Evolutionary conservation across 2,888 invertebrate genomes (phyloP).

Genomic region (Phyto melanocephala): DNA sequence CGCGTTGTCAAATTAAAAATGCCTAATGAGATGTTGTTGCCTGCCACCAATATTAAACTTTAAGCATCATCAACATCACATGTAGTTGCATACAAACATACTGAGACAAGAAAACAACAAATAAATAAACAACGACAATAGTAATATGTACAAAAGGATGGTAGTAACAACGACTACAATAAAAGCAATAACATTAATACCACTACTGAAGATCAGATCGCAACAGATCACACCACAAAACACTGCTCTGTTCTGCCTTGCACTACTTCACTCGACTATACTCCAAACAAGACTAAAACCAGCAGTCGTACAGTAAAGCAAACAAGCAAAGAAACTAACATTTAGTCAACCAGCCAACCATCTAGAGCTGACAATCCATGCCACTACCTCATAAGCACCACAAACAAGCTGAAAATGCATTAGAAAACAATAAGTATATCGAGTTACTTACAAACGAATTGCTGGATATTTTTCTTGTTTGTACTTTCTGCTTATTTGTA

Average conservation of each 20-base stretch:
- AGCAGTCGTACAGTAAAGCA: neutral
- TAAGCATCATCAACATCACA: conserved; percentile 52
- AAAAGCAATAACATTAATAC: conserved; percentile 37
- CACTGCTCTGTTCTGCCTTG: neutral
- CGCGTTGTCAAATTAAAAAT: conserved; percentile 76
- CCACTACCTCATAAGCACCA: neutral
- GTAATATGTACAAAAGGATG: conserved; percentile 30
- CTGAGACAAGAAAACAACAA: conserved; percentile 28
- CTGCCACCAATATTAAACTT: conserved; percentile 62
- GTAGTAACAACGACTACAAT: conserved; percentile 29
- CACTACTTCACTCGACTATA: neutral
- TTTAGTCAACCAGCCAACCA: conserved; percentile 10
- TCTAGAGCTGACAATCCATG: conserved; percentile 15
- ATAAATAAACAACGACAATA: conserved; percentile 26
- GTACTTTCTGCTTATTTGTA: neutral
- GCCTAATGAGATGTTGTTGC: conserved; percentile 72
- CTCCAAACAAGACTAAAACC: conserved; percentile 5
- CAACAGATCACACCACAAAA: conserved; percentile 23
- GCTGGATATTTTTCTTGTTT: conserved; percentile 22
- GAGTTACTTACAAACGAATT: conserved; percentile 62
- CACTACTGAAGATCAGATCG: conserved; percentile 50
- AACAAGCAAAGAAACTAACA: neutral
- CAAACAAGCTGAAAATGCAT: conserved; percentile 49
- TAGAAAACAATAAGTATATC: conserved; percentile 63
- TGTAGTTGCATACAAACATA: neutral